Conservation (phyloP, 2,888 invertebrate species). For the Criorhina ranunculi region DNA sequence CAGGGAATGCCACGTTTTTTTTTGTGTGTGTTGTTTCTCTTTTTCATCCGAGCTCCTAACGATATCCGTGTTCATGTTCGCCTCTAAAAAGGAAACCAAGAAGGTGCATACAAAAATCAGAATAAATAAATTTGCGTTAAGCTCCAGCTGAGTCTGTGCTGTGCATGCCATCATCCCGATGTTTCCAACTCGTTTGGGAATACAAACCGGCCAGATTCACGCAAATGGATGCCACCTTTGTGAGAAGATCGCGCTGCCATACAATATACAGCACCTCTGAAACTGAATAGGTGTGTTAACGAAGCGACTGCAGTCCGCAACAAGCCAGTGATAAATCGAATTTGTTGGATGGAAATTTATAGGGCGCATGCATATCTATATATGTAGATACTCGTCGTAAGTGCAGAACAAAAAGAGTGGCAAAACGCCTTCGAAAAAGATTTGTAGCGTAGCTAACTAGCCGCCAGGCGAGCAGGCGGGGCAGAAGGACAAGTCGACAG, state of each 20-base stretch:
- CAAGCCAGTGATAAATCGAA: conserved; percentile 76
- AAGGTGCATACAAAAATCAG: conserved; percentile 75
- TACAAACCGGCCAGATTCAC: conserved; percentile 26
- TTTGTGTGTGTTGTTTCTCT: conserved; percentile 20
- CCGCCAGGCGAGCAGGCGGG: conserved; percentile 12
- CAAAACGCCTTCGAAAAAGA: conserved; percentile 75
- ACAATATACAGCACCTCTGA: no score
- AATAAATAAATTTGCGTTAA: conserved; percentile 76
- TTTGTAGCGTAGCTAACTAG: conserved; percentile 68
- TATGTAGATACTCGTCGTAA: conserved; percentile 22
- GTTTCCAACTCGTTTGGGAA: conserved; percentile 31
- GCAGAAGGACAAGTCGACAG: no score
- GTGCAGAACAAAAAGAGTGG: conserved; percentile 69
- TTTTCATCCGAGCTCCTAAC: conserved; percentile 69
- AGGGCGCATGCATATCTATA: conserved; percentile 63
- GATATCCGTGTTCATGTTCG: conserved; percentile 75
- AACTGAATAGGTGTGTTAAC: conserved; percentile 56
- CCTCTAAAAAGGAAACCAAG: conserved; percentile 69
- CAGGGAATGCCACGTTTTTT: conserved; percentile 68
- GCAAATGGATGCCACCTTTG: conserved; percentile 34
- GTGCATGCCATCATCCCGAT: conserved; percentile 20
- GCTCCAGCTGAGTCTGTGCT: conserved; percentile 71
- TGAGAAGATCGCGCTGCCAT: conserved; percentile 45
- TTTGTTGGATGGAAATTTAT: conserved; percentile 72
- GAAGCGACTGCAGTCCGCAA: conserved; percentile 58